Conservation (phyloP, 2,113 vertebrate genomes). For the Cheilinus undulatus region DNA sequence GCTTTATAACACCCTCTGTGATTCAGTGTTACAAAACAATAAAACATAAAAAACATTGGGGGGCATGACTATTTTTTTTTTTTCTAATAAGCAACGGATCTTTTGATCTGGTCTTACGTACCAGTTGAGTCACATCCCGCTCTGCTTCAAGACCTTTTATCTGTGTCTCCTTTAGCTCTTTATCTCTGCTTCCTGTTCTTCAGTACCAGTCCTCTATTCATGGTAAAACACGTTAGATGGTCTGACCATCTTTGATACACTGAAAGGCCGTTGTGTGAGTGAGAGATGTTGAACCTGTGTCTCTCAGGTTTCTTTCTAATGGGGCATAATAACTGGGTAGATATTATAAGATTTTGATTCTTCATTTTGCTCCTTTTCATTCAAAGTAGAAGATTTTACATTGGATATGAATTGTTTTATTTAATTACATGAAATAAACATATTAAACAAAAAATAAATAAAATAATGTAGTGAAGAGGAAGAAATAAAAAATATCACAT, state of each 20-base stretch:
- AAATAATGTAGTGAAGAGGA: not conserved
- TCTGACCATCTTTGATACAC: not conserved
- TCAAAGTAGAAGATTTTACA: too few species aligned
- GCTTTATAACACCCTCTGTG: not conserved
- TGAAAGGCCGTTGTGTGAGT: not conserved
- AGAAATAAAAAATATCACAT: not conserved
- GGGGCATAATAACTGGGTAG: too few species aligned
- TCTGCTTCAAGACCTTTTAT: conserved; percentile 36
- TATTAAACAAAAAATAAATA: too few species aligned
- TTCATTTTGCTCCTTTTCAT: too few species aligned
- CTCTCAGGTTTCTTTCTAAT: not conserved
- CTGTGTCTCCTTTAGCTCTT: conserved; percentile 2
- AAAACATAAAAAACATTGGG: not conserved
- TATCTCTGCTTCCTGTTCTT: conserved; percentile 34
- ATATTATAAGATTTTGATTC: too few species aligned
- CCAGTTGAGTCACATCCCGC: conserved; percentile 52
- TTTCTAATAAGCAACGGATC: not conserved
- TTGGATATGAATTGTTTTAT: too few species aligned
- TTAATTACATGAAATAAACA: too few species aligned
- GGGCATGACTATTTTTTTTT: conserved; percentile 4
- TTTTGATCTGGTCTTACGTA: not conserved
- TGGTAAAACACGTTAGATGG: conserved; percentile 10
- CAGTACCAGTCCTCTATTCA: conserved; percentile 7
- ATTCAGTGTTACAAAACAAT: conserved; percentile 4
- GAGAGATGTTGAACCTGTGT: not conserved